Base-by-base conservation (phyloP, 1,140 invertebrate species). In the Magallana ariakensis region DNA sequence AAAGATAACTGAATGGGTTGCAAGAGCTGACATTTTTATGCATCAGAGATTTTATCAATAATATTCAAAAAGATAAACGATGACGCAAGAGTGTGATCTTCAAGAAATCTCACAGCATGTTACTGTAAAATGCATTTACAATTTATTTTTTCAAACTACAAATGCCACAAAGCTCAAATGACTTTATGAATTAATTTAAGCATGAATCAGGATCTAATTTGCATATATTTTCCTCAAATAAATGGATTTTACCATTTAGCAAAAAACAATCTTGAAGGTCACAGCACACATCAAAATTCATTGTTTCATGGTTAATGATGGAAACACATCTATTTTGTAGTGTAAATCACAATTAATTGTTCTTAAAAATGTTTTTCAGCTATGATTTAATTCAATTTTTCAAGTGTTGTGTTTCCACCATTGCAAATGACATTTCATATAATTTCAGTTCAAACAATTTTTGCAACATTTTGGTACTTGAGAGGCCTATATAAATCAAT, bases 11-110 rank as follows among this genome's bases (percentile, higher is more conserved):
- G 66, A 75, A 75, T 75, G 22, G 19, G 22, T 75, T 75, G 66
- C 66, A 75, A 13, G 22, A 26, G 66, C 66, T 10, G 22, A 75
- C 19, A 75, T 26, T 75, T 75, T 11, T 75, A 19, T 26, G 66
- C 66, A 75, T 13, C 13, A 26, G 22, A 75, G 10, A 75, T 26
- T 75, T 75, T 75, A 75, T 75, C 66, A 75, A 75, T 26, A 26
- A 75, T 11, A 75, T 26, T 26, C 22, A 75, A 75, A 75, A 33
- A 75, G 66, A 75, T 75, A 19, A 75, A 26, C 33, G 22, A 10
- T 75, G 66, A 75, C 66, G 66, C 66, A 75, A 75, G 26, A 75
- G 66, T 75, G 66, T 75, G 22, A 75, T 26, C 66, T 75, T 75
- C 66, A 75, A 75, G 66, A 75, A 26, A 8, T 11, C 22, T 75